Conservation (phyloP, 2,797 vertebrate species). For the Rhinatrema bivittatum region DNA sequence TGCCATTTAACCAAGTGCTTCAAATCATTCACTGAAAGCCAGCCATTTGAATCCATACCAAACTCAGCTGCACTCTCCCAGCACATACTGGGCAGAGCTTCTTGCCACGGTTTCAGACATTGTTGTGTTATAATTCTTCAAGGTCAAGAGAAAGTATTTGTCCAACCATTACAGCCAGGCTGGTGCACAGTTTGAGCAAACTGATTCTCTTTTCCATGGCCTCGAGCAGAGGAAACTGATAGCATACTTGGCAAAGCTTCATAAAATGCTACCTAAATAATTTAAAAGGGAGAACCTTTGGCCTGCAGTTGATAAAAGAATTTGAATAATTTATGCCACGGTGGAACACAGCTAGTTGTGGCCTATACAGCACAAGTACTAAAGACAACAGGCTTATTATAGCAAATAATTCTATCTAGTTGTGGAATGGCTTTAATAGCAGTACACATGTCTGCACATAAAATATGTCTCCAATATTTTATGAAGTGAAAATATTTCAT, state of each 20-base stretch:
- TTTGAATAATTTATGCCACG: conserved; percentile 62
- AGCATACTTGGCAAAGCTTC: conserved; percentile 49
- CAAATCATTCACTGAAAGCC: conserved; percentile 74
- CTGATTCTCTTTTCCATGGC: conserved; percentile 23
- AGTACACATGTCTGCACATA: too few relatives aligned
- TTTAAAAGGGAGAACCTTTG: conserved; percentile 68
- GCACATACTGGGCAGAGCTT: conserved; percentile 12
- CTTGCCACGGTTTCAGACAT: conserved; percentile 18
- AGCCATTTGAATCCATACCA: conserved; percentile 85
- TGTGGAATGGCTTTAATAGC: too few relatives aligned
- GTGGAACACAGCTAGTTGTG: conserved; percentile 7
- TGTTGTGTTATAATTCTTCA: conserved; percentile 9
- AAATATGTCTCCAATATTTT: too few relatives aligned
- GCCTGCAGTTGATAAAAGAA: conserved; percentile 35
- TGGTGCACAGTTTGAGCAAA: conserved; percentile 20
- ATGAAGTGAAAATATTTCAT: too few relatives aligned
- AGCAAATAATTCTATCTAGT: too few relatives aligned
- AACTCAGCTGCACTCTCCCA: conserved; percentile 34
- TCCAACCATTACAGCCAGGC: conserved; percentile 7
- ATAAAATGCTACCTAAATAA: conserved; percentile 71
- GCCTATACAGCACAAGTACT: not conserved
- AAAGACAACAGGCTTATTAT: too few relatives aligned
- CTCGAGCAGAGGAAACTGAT: conserved; percentile 55
- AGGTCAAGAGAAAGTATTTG: conserved; percentile 8
- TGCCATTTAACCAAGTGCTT: conserved; percentile 85